Conservation (phyloP, 1,140 invertebrate species). For the Carposina sasakii region DNA sequence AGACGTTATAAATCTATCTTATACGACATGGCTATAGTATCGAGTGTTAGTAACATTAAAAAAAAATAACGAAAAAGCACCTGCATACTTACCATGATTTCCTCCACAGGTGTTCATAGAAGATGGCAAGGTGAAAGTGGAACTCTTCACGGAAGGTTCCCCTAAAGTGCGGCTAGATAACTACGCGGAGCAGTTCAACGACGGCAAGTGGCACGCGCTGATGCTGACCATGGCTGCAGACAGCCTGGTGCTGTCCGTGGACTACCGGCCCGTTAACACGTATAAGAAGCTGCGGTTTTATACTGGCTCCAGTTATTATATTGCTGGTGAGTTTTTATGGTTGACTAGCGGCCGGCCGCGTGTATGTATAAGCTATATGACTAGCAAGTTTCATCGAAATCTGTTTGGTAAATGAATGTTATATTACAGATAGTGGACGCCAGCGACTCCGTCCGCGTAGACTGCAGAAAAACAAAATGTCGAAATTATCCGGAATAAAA, state of each 20-base stretch:
- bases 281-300: slow-evolving; percentile 81
- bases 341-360: too few species aligned
- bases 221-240: slow-evolving; percentile 83
- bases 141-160: slow-evolving; percentile 77
- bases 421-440: too few species aligned
- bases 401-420: neutral
- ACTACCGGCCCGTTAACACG: slow-evolving; percentile 87
- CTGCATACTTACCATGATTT: neutral
- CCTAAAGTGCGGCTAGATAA: slow-evolving; percentile 80
- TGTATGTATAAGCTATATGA: too few species aligned
- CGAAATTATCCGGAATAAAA: too few species aligned
- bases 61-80: too few species aligned
- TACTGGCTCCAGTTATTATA: slow-evolving; percentile 84
- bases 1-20: too few species aligned
- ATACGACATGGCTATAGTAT: too few species aligned
- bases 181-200: slow-evolving; percentile 88
- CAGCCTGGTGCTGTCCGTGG: slow-evolving; percentile 80
- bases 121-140: slow-evolving; percentile 87
- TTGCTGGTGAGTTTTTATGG: slow-evolving; percentile 76
- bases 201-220: slow-evolving; percentile 91
- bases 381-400: neutral
- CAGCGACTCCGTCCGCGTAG: too few species aligned
- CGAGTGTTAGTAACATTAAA: too few species aligned
- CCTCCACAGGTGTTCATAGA: slow-evolving; percentile 80
- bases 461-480: too few species aligned